Base-by-base conservation (phyloP, 2,797 vertebrate genomes). In the Alauda arvensis region DNA sequence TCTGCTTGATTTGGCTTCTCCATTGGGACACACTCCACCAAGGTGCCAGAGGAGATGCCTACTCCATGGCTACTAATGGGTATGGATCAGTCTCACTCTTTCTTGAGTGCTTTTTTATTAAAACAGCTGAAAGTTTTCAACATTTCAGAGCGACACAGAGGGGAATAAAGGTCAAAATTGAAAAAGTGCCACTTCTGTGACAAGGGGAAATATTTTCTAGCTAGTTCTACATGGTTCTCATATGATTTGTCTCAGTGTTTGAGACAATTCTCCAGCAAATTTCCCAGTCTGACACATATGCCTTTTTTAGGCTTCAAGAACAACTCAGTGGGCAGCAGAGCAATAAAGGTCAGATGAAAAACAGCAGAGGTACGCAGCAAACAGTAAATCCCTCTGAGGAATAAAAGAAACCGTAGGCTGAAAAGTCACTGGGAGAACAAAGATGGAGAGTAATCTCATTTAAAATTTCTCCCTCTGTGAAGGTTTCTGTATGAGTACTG, bases 401-500 rank as follows among this genome's bases (percentile, higher is more conserved):
- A 86, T 68, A 33, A 62, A 82, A 82, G 52, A 91, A 91, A 63
- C 39, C 3, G 49, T 56, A 63, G 74, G 82, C 21, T 90, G 72
- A 87, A 57, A 66, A 93, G 86, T 77, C 66, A 92, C 62, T 23
- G 42, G 88, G 46, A 94, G 70, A 85, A 85, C 42, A 88, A 83
- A 94, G 83, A 43, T 40, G 88, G 86, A 90, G 63, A 80, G 68
- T 78, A 26, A 94, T 70, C 39, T 88, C 33, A 82, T 63, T 79
- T 61, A 87, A 69, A 94, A 90, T 16, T 42, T 90, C 49, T 92
- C 86, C 74, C 68, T 91, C 72, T 7, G 3, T 82, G 57, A 40
- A 83, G 91, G 82, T 95, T 95, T 94, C 92, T 89, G 29, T 90
- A 93, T 93, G 91, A 94, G 74, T 94, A 91, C 55, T 60, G 82